Evolutionary conservation across 2,888 invertebrate species (phyloP), one percentile per base, ranked within the genome.

Genomic region (Cantharis lateralis): DNA sequence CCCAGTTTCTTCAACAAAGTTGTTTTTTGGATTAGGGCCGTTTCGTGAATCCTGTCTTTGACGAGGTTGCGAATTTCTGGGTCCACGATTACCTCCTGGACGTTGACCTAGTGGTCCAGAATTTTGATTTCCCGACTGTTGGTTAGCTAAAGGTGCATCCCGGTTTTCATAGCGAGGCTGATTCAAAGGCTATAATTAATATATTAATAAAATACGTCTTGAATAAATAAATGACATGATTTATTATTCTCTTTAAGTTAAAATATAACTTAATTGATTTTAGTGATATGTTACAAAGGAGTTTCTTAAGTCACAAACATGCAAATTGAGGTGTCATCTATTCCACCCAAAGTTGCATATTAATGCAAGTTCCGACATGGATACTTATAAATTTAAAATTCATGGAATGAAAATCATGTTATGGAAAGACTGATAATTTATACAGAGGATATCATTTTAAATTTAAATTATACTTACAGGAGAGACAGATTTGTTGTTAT

Each of bases 401-500:
- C n/a, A n/a, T n/a, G n/a, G n/a, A n/a, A n/a, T n/a, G n/a, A n/a
- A n/a, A n/a, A n/a, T n/a, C n/a, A n/a, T n/a, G n/a, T n/a, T n/a
- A n/a, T n/a, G n/a, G n/a, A n/a, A n/a, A n/a, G n/a, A 20, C 20
- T 3, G 20, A 20, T 20, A 2, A 20, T 20, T 20, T 3, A 20
- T 20, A 20, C 5, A 20, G 20, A 4, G 3, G 5, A 20, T 5
- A 20, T 20, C 20, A 5, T 20, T 5, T 20, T 20, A 20, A 20
- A 20, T 5, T 20, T 20, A 0, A 20, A 20, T 20, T 20, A 24
- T 71, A 83, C 85, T 86, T 85, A 89, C 89, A 71, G 89, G 89
- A n/a, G 89, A 88, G 66, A 86, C 82, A n/a, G 89, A 82, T 81
- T 89, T 88, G 10, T 87, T 86, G n/a, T 87, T 85, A 76, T 86